Percentiles rank a stretch among this genome's conserved stretches.
Evolutionary conservation across 2,113 vertebrate species (phyloP).

Genomic region (Parus major): DNA sequence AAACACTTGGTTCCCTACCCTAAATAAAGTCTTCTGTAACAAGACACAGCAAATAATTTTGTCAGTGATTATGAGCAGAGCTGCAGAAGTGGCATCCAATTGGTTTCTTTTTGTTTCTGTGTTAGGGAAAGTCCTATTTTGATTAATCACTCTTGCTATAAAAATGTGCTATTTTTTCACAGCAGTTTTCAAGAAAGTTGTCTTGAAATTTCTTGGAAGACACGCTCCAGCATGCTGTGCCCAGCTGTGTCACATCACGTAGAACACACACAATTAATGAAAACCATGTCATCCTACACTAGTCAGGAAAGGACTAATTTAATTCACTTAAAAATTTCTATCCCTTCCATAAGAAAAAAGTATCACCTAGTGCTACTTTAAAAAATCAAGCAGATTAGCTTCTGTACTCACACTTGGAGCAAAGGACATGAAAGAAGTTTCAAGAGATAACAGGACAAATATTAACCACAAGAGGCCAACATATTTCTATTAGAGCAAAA

Average conservation of each 20-base stretch:
- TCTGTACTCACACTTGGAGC: not conserved
- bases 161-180: not conserved
- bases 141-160: conserved; percentile 1
- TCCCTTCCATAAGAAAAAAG: not conserved
- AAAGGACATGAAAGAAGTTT: not conserved
- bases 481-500: not conserved
- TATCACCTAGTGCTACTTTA: not conserved
- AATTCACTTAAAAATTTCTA: not conserved
- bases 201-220: conserved; percentile 24
- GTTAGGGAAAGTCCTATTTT: not conserved
- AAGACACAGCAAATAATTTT: not conserved
- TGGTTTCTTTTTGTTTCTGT: not conserved
- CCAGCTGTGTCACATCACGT: not conserved
- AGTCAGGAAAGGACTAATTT: not conserved
- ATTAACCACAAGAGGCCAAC: not conserved
- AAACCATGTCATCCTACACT: not conserved
- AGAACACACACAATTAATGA: not conserved
- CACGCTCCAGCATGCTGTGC: not conserved
- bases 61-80: not conserved
- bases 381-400: not conserved
- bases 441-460: not conserved
- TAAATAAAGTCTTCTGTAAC: not conserved
- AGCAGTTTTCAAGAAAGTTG: conserved; percentile 1
- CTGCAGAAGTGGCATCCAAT: not conserved
- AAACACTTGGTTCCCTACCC: not conserved